Evolutionary conservation across 2,797 vertebrate genomes (phyloP).

Genomic region (Ceryle rudis): DNA sequence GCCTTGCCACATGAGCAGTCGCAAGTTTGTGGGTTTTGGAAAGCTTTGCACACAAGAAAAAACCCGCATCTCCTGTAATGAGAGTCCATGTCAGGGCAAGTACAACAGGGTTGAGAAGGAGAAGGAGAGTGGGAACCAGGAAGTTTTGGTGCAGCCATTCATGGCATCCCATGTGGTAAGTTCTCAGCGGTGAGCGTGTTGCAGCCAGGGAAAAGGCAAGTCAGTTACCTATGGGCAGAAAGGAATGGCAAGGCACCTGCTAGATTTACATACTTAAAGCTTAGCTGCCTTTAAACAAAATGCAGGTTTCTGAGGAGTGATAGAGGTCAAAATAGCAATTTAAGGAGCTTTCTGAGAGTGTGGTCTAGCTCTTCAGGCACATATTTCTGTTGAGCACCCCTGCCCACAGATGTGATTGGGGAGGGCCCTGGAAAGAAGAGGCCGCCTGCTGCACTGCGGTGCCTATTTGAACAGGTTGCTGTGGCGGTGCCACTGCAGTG

Average conservation of each 20-base stretch:
- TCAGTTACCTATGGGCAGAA: neutral
- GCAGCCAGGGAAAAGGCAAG: neutral
- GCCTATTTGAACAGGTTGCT: neutral
- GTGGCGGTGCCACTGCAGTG: fast-evolving
- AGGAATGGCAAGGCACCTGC: neutral
- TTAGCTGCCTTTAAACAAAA: neutral
- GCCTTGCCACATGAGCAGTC: fast-evolving
- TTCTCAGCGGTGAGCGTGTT: fast-evolving
- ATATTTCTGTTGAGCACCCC: neutral
- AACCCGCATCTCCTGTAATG: neutral
- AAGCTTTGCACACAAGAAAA: neutral
- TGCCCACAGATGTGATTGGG: neutral
- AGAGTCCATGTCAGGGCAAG: neutral
- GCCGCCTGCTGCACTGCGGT: fast-evolving
- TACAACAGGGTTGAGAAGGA: neutral
- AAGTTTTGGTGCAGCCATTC: neutral
- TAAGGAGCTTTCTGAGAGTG: neutral
- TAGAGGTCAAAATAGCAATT: neutral
- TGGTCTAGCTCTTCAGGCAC: neutral
- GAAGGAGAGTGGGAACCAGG: fast-evolving
- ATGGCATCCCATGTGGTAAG: fast-evolving
- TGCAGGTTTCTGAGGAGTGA: neutral
- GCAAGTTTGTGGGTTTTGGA: neutral
- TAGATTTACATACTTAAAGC: neutral
- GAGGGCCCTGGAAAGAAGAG: neutral